Conservation (phyloP, 2,888 invertebrate species). For the Dascillus cervinus region DNA sequence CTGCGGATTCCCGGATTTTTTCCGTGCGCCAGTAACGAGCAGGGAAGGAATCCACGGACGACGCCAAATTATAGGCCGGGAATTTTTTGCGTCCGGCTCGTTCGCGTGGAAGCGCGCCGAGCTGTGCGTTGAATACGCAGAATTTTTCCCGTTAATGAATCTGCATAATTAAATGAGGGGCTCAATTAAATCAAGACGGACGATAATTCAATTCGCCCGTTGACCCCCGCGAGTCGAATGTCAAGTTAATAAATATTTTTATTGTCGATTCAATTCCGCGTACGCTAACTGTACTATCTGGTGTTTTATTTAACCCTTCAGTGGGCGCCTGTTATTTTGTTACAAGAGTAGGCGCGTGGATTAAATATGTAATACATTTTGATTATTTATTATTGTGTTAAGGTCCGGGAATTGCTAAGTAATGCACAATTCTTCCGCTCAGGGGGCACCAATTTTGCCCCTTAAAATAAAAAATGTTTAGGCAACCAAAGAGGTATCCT, state of each 20-base stretch:
- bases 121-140: constrained; percentile 29
- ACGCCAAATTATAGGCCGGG: constrained; percentile 20
- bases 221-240: constrained; percentile 22
- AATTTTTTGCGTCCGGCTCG: constrained; percentile 18
- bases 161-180: constrained; percentile 24
- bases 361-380: too few relatives aligned
- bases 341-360: too few relatives aligned
- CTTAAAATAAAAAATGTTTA: too few relatives aligned
- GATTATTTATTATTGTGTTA: too few relatives aligned
- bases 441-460: too few relatives aligned
- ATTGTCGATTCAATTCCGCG: constrained; percentile 5
- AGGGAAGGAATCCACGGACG: constrained; percentile 13
- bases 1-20: neutral
- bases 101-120: constrained; percentile 28
- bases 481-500: too few relatives aligned
- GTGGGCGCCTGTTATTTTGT: too few relatives aligned
- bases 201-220: constrained; percentile 29
- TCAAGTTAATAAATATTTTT: constrained; percentile 14
- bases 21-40: too few relatives aligned
- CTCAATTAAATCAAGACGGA: constrained; percentile 27
- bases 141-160: constrained; percentile 9
- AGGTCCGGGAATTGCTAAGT: too few relatives aligned
- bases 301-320: too few relatives aligned
- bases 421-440: too few relatives aligned
- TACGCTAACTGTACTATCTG: too few relatives aligned